Conservation (phyloP, 2,888 invertebrate genomes). For the Aphidoletes aphidimyza region DNA sequence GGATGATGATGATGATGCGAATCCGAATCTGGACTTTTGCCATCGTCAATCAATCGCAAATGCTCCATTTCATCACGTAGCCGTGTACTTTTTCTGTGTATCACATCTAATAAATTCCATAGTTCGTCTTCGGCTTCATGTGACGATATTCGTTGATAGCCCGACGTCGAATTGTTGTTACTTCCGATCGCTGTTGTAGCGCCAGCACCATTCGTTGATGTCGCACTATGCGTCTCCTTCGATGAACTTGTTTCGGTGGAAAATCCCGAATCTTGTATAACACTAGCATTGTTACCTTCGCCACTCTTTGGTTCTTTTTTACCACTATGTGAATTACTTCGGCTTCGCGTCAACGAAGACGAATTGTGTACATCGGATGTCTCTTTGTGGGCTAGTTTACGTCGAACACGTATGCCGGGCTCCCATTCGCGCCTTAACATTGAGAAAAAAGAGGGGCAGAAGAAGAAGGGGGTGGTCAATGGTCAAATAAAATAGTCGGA, state of each 20-base stretch:
- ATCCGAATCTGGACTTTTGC: constrained; percentile 57
- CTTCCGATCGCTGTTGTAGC: constrained; percentile 65
- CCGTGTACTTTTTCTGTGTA: constrained; percentile 80
- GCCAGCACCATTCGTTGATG: constrained; percentile 71
- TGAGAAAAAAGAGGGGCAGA: background rate
- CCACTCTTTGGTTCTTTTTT: constrained; percentile 74
- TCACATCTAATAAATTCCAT: constrained; percentile 86
- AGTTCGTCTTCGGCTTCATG: constrained; percentile 80
- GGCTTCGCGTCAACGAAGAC: constrained; percentile 70
- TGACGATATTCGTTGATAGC: constrained; percentile 61
- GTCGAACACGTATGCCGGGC: constrained; percentile 80
- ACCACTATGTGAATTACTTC: constrained; percentile 73
- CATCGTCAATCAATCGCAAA: constrained; percentile 68
- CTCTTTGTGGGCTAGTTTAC: constrained; percentile 68
- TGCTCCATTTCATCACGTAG: constrained; percentile 77
- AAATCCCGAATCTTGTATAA: constrained; percentile 87
- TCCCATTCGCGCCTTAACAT: constrained; percentile 77
- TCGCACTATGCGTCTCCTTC: constrained; percentile 80
- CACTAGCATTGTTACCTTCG: constrained; percentile 69
- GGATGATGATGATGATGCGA: background rate
- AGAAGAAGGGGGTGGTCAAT: background rate
- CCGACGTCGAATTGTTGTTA: constrained; percentile 45
- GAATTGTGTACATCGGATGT: constrained; percentile 62
- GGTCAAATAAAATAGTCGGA: background rate
- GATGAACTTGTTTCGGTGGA: constrained; percentile 89